phyloP scores from a whole-genome alignment of 92 coral and sea anemone genomes.

The Phymanthus crucifer region DNA sequence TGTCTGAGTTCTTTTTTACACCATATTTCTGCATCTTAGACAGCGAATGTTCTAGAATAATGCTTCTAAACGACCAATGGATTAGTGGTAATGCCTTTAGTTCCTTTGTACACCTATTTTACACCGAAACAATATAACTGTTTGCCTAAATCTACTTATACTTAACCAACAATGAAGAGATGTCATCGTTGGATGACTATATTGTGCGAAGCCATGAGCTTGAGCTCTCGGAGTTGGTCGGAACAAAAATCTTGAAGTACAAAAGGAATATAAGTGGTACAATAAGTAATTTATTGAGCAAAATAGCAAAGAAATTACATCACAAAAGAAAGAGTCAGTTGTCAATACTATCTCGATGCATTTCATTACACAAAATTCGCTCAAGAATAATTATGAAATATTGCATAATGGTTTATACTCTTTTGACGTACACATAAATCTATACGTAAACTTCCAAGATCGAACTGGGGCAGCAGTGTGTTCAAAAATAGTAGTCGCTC shows the following conservation, averaged over 20 bases:
- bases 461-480: neutral
- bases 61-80: neutral
- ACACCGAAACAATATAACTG: neutral
- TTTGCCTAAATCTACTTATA: conserved; percentile 8
- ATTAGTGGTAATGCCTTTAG: neutral
- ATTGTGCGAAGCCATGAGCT: neutral
- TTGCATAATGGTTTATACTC: neutral
- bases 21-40: too few species aligned
- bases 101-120: neutral
- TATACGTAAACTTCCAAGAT: neutral
- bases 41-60: neutral
- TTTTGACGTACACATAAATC: neutral
- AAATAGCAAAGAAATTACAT: neutral
- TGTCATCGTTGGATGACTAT: neutral
- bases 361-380: neutral
- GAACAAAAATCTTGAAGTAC: neutral
- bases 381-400: neutral
- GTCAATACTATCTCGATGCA: neutral
- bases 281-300: neutral
- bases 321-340: neutral
- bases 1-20: too few species aligned
- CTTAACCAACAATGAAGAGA: neutral
- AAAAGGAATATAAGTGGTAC: too few species aligned
- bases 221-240: neutral
- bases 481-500: neutral